Percentiles rank a stretch among this genome's conserved stretches.
phyloP scores from a whole-genome alignment of 2,888 invertebrate genomes.

The Lamellibrachia satsuma region DNA sequence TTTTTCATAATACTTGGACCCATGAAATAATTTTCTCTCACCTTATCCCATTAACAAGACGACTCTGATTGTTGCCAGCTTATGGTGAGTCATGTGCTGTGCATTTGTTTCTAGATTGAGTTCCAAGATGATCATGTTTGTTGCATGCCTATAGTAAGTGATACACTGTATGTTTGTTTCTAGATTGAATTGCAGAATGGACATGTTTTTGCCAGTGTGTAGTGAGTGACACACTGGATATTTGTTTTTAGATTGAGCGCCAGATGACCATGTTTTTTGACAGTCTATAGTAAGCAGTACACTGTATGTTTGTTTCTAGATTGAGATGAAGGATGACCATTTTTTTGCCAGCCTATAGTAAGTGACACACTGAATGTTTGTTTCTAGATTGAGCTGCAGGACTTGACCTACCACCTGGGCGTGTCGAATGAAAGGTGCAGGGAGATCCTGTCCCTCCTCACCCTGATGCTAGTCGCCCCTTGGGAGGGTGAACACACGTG shows the following conservation, averaged over 20 bases:
- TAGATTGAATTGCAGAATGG: not conserved
- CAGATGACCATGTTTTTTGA: not conserved
- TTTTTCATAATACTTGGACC: no score
- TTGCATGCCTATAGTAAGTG: not conserved
- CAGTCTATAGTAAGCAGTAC: not conserved
- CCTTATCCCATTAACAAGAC: not conserved
- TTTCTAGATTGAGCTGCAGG: conserved; percentile 78
- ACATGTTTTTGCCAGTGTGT: not conserved
- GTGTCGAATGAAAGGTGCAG: conserved; percentile 77
- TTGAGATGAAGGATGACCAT: not conserved
- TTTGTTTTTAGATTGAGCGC: not conserved
- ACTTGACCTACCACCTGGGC: conserved; percentile 82
- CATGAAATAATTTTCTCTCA: no score
- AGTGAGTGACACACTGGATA: not conserved
- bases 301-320: not conserved
- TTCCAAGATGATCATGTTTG: no score
- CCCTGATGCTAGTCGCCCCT: conserved; percentile 79
- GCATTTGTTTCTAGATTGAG: no score
- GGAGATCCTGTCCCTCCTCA: conserved; percentile 76
- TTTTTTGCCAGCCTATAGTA: not conserved
- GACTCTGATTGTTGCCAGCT: not conserved
- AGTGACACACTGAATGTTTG: not conserved
- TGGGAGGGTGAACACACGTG: conserved; percentile 75
- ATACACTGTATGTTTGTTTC: not conserved
- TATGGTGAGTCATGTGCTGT: no score